Base-by-base conservation (phyloP, 2,888 invertebrate species). In the Fabriciana adippe region DNA sequence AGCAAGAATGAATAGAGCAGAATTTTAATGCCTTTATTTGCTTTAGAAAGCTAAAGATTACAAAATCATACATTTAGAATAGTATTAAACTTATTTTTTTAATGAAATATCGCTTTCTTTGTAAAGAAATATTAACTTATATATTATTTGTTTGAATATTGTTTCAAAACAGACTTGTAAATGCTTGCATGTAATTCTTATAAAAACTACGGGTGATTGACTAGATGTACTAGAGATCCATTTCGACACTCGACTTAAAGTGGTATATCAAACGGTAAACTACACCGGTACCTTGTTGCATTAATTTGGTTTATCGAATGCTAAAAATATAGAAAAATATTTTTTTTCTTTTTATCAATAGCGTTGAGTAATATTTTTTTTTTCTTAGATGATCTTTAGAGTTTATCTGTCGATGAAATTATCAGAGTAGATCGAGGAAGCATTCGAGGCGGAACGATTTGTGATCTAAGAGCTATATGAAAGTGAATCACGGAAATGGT, bases 161-260 rank as follows among this genome's bases (percentile, higher is more conserved):
- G 26, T n/a, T 26, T 48, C 8, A 59, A 35, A 59, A n/a, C 26
- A 48, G 26, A 57, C n/a, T 47, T 47, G 15, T 8, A 8, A 21
- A 21, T 51, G 35, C 3, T 35, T 48, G 18, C 75, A 84, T 82
- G 85, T 85, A 86, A 87, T 82, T 78, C 69, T 70, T 67, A 74
- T 75, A 73, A 78, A 74, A 75, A 76, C 75, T 77, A 51, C 16
- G 53, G 80, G 73, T 86, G 74, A 85, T 86, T 82, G 84, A 81
- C 83, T 84, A 83, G 83, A 83, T 79, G 79, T 2, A 18, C 18
- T 18, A 18, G 18, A 78, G 76, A 77, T 79, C 71, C 74, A 79
- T 87, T 88, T 88, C 86, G 78, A 83, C 84, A 89, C 80, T 83
- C 71, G 67, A 73, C 62, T 31, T 16, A 26, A 31, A 18, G 13